Evolutionary conservation across 2,113 vertebrate genomes (phyloP).

Genomic region (Cheilinus undulatus): DNA sequence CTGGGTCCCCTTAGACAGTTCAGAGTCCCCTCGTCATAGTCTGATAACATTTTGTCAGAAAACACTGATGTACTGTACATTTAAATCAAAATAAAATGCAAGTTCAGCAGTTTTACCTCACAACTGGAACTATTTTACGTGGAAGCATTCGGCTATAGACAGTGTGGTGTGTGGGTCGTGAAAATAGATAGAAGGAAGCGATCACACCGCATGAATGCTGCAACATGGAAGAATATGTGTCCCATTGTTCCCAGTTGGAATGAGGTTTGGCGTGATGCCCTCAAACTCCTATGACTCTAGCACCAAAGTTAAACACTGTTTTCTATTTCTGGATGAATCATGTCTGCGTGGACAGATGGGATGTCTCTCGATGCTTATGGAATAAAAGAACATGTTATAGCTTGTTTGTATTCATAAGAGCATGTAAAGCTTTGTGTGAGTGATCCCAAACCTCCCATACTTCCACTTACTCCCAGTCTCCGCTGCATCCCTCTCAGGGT

Average conservation of each 20-base stretch:
- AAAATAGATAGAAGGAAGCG: slow-evolving; percentile 45
- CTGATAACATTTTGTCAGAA: no score
- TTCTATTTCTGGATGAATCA: slow-evolving; percentile 57
- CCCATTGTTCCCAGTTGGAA: slow-evolving; percentile 69
- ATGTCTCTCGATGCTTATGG: slow-evolving; percentile 43
- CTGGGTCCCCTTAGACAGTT: no score
- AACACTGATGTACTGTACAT: no score
- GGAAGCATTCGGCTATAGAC: slow-evolving; percentile 15
- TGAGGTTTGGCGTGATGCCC: slow-evolving; percentile 51
- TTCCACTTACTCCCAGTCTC: slow-evolving; percentile 41
- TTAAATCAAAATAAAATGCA: neutral
- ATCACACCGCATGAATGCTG: slow-evolving; percentile 58
- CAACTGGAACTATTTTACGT: neutral
- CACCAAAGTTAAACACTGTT: slow-evolving; percentile 50
- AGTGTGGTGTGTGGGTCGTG: slow-evolving; percentile 42
- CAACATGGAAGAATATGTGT: slow-evolving; percentile 54
- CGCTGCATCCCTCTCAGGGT: slow-evolving; percentile 53
- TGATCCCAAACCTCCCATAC: slow-evolving; percentile 12
- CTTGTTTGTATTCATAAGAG: slow-evolving; percentile 56
- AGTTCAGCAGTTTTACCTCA: neutral
- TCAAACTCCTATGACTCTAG: slow-evolving; percentile 50
- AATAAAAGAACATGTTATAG: slow-evolving; percentile 54
- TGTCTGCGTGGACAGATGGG: slow-evolving; percentile 53
- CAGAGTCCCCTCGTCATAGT: no score
- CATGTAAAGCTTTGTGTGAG: slow-evolving; percentile 57